Evolutionary conservation across 2,113 vertebrate species (phyloP).

Genomic region (Gobio gobio): DNA sequence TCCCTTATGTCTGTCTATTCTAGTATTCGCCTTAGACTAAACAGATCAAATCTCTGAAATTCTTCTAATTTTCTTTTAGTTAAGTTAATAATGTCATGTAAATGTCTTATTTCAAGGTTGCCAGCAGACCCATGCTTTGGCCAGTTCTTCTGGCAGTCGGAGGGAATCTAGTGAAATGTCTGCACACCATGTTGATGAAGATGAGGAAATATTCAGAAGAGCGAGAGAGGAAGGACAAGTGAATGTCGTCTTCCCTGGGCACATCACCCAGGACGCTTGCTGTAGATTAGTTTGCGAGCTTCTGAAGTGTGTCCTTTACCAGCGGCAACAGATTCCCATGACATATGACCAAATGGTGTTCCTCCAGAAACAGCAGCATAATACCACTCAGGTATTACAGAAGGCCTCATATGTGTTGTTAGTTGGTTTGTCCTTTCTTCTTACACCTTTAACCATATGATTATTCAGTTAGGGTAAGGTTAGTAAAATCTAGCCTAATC

Average conservation of each 20-base stretch:
- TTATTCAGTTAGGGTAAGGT: no score
- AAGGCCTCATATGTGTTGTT: neutral
- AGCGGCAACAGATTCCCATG: conserved; percentile 93
- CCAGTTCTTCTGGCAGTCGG: neutral
- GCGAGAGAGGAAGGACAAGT: conserved; percentile 75
- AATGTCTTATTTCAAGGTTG: conserved; percentile 25
- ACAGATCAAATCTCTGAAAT: neutral
- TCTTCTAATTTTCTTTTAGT: neutral
- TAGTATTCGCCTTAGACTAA: neutral
- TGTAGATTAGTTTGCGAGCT: conserved; percentile 90
- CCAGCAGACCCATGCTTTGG: neutral
- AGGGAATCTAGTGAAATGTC: neutral
- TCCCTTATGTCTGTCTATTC: neutral
- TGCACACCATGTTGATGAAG: conserved; percentile 31
- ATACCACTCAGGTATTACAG: conserved; percentile 63
- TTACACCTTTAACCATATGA: no score
- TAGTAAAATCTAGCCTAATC: no score
- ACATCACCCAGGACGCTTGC: conserved; percentile 84
- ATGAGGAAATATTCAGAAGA: conserved; percentile 63
- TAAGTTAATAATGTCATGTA: neutral
- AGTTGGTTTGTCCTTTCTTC: no score
- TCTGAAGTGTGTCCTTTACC: conserved; percentile 90
- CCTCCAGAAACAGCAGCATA: conserved; percentile 77
- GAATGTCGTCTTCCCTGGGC: conserved; percentile 83
- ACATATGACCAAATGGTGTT: conserved; percentile 89